phyloP scores from a whole-genome alignment of 2,888 invertebrate species.

The Perizoma affinitatum region DNA sequence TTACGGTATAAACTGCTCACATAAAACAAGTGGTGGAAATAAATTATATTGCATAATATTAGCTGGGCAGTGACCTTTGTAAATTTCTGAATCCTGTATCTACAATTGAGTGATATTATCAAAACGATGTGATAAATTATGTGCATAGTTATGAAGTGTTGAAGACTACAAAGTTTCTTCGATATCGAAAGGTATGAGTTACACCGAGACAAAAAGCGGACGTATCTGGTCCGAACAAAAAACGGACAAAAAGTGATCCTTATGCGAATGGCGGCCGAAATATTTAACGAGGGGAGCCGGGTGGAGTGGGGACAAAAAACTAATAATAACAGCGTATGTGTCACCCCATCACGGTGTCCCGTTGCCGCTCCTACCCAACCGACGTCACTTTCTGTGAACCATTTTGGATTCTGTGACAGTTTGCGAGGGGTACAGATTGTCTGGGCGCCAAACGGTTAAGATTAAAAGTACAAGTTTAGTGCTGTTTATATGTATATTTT shows the following conservation, averaged over 20 bases:
- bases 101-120: constrained; percentile 41
- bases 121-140: constrained; percentile 44
- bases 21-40: constrained; percentile 57
- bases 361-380: constrained; percentile 66
- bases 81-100: constrained; percentile 44
- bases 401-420: constrained; percentile 60
- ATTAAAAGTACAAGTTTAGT: not conserved
- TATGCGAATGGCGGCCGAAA: constrained; percentile 73
- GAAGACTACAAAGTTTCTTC: constrained; percentile 29
- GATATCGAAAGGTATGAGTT: constrained; percentile 24
- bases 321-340: constrained; percentile 80
- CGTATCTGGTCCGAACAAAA: constrained; percentile 51
- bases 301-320: constrained; percentile 79
- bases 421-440: constrained; percentile 42
- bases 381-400: constrained; percentile 65
- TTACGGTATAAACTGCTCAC: constrained; percentile 42
- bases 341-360: constrained; percentile 77
- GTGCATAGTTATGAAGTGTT: constrained; percentile 44
- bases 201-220: constrained; percentile 32
- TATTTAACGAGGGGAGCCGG: constrained; percentile 55
- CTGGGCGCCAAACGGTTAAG: constrained; percentile 9
- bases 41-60: constrained; percentile 54
- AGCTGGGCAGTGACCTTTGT: constrained; percentile 46
- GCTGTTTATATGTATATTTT: no score
- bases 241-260: constrained; percentile 68